These are phyloP conservation scores for Crenichthys baileyi DNA, from an alignment of 2,797 vertebrate species.

Conservation along the genomic window DNA sequence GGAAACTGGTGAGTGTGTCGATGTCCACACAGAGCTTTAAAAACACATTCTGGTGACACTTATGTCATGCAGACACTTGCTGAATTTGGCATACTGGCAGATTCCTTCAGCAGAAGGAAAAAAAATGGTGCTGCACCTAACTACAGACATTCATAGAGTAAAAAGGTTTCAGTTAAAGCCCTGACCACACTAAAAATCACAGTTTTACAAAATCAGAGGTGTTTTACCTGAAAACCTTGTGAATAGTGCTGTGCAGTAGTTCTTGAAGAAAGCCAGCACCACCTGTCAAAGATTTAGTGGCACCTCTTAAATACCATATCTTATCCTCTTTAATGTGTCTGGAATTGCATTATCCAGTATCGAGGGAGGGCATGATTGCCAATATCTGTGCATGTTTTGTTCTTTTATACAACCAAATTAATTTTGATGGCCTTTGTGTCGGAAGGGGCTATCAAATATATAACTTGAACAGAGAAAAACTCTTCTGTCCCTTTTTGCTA, in stretches of 20 bases:
- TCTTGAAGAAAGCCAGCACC: constrained; percentile 6
- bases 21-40: background rate
- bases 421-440: constrained; percentile 34
- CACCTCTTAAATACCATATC: background rate
- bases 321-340: constrained; percentile 17
- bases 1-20: background rate
- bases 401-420: constrained; percentile 24
- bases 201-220: background rate
- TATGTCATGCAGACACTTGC: background rate
- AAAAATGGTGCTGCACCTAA: background rate
- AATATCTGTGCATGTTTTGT: background rate
- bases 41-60: background rate
- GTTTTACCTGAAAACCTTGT: background rate
- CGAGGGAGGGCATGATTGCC: background rate
- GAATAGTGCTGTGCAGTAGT: background rate
- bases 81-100: background rate
- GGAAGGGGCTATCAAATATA: constrained; percentile 53
- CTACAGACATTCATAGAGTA: background rate
- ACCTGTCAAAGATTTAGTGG: background rate
- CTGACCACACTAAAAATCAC: background rate
- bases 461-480: constrained; percentile 20
- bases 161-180: background rate
- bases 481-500: constrained; percentile 15
- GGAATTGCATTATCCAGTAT: constrained; percentile 13
- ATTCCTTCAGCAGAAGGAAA: background rate